Percentiles rank a stretch among this genome's conserved stretches.
Conservation (phyloP, 2,113 vertebrate genomes). For the Empidonax traillii region DNA sequence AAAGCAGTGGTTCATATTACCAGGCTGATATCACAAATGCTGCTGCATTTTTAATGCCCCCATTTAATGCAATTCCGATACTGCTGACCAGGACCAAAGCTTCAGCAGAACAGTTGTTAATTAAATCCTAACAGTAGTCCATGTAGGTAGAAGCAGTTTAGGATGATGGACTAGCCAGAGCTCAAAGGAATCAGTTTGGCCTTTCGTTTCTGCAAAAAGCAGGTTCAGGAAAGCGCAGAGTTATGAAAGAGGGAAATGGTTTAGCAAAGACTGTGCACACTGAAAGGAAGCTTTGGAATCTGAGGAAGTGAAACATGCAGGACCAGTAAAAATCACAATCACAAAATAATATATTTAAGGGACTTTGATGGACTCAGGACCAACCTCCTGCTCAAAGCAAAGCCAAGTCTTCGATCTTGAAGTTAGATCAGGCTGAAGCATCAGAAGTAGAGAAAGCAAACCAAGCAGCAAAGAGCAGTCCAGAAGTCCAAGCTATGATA, state of each 20-base stretch:
- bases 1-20: background rate
- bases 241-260: background rate
- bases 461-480: background rate
- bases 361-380: background rate
- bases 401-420: background rate
- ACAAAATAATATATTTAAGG: background rate
- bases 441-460: background rate
- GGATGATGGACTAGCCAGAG: conserved; percentile 22
- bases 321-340: background rate
- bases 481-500: background rate
- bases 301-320: background rate
- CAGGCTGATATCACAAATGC: background rate
- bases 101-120: conserved; percentile 35
- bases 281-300: background rate
- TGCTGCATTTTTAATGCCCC: conserved; percentile 46
- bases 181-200: background rate
- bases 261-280: background rate
- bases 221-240: background rate
- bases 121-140: conserved; percentile 41
- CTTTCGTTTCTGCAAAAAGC: background rate
- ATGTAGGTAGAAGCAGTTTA: background rate
- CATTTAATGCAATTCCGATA: conserved; percentile 37
- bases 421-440: background rate
- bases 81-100: background rate
- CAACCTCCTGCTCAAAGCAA: background rate